Base-by-base conservation (phyloP, 2,797 vertebrate genomes). In the Siniperca scherzeri region DNA sequence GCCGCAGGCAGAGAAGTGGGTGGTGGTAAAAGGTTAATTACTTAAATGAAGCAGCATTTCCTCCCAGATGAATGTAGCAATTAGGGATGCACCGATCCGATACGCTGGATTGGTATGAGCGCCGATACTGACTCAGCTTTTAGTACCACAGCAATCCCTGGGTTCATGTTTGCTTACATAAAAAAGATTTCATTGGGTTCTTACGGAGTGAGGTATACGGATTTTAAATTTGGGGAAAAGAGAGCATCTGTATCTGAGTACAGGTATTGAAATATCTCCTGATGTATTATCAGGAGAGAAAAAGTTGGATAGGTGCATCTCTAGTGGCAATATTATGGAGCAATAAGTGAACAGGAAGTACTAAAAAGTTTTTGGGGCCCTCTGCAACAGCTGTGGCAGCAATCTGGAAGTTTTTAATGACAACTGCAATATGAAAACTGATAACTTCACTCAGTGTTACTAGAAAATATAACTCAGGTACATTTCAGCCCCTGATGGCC, bases 351-450 rank as follows among this genome's bases (percentile, higher is more conserved):
- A 55, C n/a, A 33, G 36, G 30, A 19, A 65, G n/a, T 1, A 33
- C 12, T 2, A 12, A 62, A 78, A 78, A 30, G 36, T 60, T 75
- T 69, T 36, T 13, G 36, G 33, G 42, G 52, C 36, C 62, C 19
- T 38, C 27, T 55, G 55, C 57, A 38, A 40, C 36, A 56, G 22
- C 62, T 55, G 46, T 19, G n/a, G 57, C 27, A 70, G 72, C 70
- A 60, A 40, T 48, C 12, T 76, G 19, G 53, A 82, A 74, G 64
- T 66, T 78, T 68, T 74, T 33, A 87, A 64, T 72, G 52, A 86
- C 48, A 70, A 12, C 61, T 42, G 70, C 25, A 44, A n/a, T 6
- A 10, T 79, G 30, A 56, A 61, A 66, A 68, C 42, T 38, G 11
- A 48, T 56, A 36, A 68, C 53, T 42, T 62, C 21, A 38, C 10